Conservation (phyloP, 2,113 vertebrate genomes). For the Aspidoscelis tigris region DNA sequence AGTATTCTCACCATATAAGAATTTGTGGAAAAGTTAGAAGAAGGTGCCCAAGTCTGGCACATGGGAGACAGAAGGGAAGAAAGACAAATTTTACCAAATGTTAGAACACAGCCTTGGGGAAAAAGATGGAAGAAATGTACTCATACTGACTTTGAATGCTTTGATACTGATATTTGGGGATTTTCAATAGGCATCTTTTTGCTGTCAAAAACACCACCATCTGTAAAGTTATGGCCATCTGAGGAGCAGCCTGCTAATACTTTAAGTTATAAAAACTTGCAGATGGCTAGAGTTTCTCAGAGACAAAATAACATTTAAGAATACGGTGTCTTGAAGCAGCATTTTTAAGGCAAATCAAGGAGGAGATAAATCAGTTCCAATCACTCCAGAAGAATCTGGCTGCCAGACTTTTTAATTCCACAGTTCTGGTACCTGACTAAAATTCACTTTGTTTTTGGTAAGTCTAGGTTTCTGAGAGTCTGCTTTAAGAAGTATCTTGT, state of each 20-base stretch:
- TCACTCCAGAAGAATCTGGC: slow-evolving; percentile 62
- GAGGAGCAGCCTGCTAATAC: slow-evolving; percentile 49
- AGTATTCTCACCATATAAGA: not conserved
- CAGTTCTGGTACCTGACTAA: slow-evolving; percentile 52
- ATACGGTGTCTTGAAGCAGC: slow-evolving; percentile 60
- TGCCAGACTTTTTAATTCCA: slow-evolving; percentile 63
- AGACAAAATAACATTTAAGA: slow-evolving; percentile 57
- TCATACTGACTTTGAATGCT: slow-evolving; percentile 37
- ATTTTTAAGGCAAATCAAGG: slow-evolving; percentile 59
- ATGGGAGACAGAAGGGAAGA: slow-evolving; percentile 18
- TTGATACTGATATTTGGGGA: slow-evolving; percentile 42
- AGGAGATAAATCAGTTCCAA: slow-evolving; percentile 66
- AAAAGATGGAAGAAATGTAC: slow-evolving; percentile 41
- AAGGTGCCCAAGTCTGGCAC: rapidly evolving
- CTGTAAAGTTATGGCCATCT: slow-evolving; percentile 51
- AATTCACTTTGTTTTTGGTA: slow-evolving; percentile 58
- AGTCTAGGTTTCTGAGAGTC: slow-evolving; percentile 26
- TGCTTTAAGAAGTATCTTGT: slow-evolving; percentile 6
- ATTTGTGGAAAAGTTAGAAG: slow-evolving; percentile 7
- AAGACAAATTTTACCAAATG: slow-evolving; percentile 48
- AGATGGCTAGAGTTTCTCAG: slow-evolving; percentile 61
- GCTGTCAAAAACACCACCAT: slow-evolving; percentile 52
- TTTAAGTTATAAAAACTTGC: slow-evolving; percentile 61
- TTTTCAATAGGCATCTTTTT: slow-evolving; percentile 29
- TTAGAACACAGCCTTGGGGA: slow-evolving; percentile 26